Base-by-base conservation (phyloP, 2,797 vertebrate species). In the Spinibarbus caldwelli region DNA sequence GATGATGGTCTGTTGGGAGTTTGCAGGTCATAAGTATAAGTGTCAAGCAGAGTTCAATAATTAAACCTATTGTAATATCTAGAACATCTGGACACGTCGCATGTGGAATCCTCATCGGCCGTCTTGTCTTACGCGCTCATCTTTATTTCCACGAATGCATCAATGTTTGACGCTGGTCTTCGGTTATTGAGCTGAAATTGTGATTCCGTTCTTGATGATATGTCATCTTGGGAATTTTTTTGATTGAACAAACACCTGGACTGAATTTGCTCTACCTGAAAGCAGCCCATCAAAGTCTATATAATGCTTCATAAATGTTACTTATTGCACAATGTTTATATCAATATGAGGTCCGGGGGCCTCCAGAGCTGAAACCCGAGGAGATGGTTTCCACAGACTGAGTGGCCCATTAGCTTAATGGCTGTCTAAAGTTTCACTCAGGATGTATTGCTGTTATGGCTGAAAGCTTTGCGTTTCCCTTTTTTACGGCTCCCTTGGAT, bases 381-480 rank as follows among this genome's bases (percentile, higher is more conserved):
- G 83, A 90, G 86, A 87, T 76, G 49, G 80, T 89, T 92, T 92
- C 92, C 89, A 89, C 92, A 90, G 92, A 91, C 91, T 91, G 93
- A 95, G 93, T 92, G 92, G 93, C 92, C 95, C 93, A 95, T 95
- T 95, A 95, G 92, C 94, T 93, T 95, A 95, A 95, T 96, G 94
- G 95, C 87, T 88, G 90, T 95, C 94, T 95, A 94, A 90, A 90
- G 93, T 95, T 96, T 95, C 95, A 94, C 92, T 93, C 90, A 91
- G 93, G 94, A 95, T 94, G 91, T 93, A 90, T 87, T 88, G 91
- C 93, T 94, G 93, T 94, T 95, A 94, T 95, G 94, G 93, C 94
- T 95, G 93, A 94, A 90, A 94, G 94, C 90, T 91, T 91, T 93
- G 91, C 86, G 68, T 93, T 94, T 93, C 89, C 91, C 91, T 94